Evolutionary conservation across 2,113 vertebrate species (phyloP), one percentile per base, ranked within the genome.

Genomic region (Rhynchopsitta pachyrhyncha): DNA sequence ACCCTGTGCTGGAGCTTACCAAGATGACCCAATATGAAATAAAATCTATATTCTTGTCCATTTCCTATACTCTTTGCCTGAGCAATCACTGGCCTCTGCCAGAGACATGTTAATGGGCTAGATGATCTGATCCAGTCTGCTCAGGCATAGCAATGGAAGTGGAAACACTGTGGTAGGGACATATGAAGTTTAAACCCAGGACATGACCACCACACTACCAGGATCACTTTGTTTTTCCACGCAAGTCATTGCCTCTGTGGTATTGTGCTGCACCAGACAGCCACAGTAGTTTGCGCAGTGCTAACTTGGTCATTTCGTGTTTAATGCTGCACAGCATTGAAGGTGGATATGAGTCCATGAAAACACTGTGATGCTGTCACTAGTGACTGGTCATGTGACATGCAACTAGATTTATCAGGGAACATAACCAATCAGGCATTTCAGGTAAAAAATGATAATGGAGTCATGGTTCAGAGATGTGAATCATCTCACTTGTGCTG

Each of bases 401-500:
- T 37, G 31, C 44, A 76, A 17, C 19, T 73, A 7, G 42, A 69
- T 70, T 67, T 70, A 82, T 42, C 49, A 15, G 11, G 62, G 46
- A 70, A 31, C 23, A 71, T 17, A 87, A 89, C 47, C 42, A 53
- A 20, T 33, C 37, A 85, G 52, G 47, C 39, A 64, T 53, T 87
- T 82, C 90, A 94, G 87, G 78, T 92, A 52, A 76, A 71, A 50
- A 87, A 41, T 81, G 31, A 35, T 88, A 86, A 90, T 53, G 80
- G 68, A 81, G 69, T 31, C 33, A 19, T 4, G 59, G 42, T 90
- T 95, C 86, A 95, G 53, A 86, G 71, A 71, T 39, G 64, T 83
- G 88, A 94, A 78, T 92, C 57, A 81, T 88, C 80, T 78, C 46
- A 46, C 70, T 49, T 13, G 27, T 6, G 8, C 89, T 70, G 68